Evolutionary conservation across 2,797 vertebrate genomes (phyloP).

Genomic region (Gymnodraco acuticeps): DNA sequence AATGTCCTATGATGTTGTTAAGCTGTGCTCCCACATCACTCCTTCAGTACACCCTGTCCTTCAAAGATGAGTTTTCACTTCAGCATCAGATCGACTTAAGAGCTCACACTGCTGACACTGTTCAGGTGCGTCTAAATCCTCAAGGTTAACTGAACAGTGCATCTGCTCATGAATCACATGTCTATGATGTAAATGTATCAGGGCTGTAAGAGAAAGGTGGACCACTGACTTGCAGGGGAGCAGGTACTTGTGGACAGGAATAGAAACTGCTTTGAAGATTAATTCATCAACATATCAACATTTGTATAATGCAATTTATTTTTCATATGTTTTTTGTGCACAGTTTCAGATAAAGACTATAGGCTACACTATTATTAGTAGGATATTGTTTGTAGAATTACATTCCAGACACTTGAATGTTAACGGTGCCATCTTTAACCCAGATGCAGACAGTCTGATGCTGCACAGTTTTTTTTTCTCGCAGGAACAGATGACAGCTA

Average conservation of each 20-base stretch:
- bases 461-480: constrained; percentile 17
- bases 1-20: constrained; percentile 18
- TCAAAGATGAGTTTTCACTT: constrained; percentile 40
- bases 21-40: constrained; percentile 30
- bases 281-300: no score
- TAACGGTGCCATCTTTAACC: not conserved
- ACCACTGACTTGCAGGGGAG: not conserved
- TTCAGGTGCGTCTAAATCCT: constrained; percentile 28
- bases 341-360: no score
- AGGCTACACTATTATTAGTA: no score
- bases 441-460: not conserved
- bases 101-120: constrained; percentile 37
- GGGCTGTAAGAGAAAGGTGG: constrained; percentile 1
- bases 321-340: no score
- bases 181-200: constrained; percentile 24
- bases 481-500: constrained; percentile 36
- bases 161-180: not conserved
- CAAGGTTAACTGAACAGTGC: no score
- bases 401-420: not conserved
- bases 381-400: no score
- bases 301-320: no score
- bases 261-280: not conserved
- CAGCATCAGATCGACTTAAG: constrained; percentile 35
- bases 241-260: constrained; percentile 16
- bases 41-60: constrained; percentile 34